These are phyloP conservation scores for Marasmarcha lunaedactyla DNA, from an alignment of 2,888 invertebrate species.

Conservation along the genomic window DNA sequence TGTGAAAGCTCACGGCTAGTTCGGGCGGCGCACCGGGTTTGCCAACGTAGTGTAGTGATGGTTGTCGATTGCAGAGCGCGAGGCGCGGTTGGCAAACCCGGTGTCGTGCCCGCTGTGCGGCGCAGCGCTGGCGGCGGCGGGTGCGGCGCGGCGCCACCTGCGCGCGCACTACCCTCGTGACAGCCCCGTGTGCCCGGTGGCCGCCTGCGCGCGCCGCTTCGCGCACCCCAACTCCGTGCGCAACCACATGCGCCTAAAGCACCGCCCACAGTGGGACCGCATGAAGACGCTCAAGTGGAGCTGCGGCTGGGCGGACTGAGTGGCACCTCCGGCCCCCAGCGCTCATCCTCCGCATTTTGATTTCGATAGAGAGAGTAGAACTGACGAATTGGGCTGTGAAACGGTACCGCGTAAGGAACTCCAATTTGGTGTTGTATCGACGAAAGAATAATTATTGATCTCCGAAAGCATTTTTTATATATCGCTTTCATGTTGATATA, in stretches of 20 bases:
- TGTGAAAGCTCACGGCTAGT: not conserved
- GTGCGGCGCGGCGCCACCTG: conserved; percentile 78
- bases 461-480: conserved; percentile 53
- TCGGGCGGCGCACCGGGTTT: conserved; percentile 16
- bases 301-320: conserved; percentile 62
- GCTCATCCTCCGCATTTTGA: conserved; percentile 16
- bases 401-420: conserved; percentile 10
- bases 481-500: conserved; percentile 32
- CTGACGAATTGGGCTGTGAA: conserved; percentile 35
- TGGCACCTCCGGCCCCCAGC: conserved; percentile 1
- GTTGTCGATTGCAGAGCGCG: conserved; percentile 24
- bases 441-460: conserved; percentile 28
- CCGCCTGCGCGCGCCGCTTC: conserved; percentile 79
- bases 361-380: conserved; percentile 19
- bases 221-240: conserved; percentile 88
- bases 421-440: conserved; percentile 11
- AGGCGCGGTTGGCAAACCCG: conserved; percentile 16
- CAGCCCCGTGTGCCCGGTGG: conserved; percentile 84
- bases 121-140: conserved; percentile 74
- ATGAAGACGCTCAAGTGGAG: conserved; percentile 86
- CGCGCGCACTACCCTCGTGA: conserved; percentile 88
- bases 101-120: conserved; percentile 79
- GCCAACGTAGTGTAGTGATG: conserved; percentile 24
- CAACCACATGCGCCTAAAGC: conserved; percentile 89
- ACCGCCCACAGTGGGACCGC: conserved; percentile 83